Evolutionary conservation across 2,113 vertebrate species (phyloP).

Genomic region (Pseudorhombus dupliciocellatus): DNA sequence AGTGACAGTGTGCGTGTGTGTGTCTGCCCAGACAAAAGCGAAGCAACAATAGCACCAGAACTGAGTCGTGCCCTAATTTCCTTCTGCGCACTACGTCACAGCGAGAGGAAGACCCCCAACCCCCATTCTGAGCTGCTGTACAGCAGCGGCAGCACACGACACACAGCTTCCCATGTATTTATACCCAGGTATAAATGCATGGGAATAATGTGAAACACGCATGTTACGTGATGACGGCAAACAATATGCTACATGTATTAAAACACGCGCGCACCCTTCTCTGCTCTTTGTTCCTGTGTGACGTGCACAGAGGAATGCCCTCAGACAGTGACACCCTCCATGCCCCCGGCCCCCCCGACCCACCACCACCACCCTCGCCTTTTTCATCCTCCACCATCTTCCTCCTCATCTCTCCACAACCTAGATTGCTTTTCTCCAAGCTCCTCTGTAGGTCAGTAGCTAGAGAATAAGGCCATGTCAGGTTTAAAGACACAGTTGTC

Average conservation of each 20-base stretch:
- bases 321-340: slow-evolving; percentile 22
- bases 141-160: slow-evolving; percentile 24
- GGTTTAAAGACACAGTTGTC: slow-evolving; percentile 49
- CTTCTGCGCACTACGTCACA: slow-evolving; percentile 54
- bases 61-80: slow-evolving; percentile 69
- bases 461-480: slow-evolving; percentile 53
- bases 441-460: slow-evolving; percentile 11
- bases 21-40: slow-evolving; percentile 31
- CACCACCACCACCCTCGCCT: neutral
- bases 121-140: slow-evolving; percentile 51
- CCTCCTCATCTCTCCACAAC: slow-evolving; percentile 7
- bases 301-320: slow-evolving; percentile 52
- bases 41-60: slow-evolving; percentile 58
- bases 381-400: slow-evolving; percentile 1
- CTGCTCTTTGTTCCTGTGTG: slow-evolving; percentile 29
- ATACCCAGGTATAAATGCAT: neutral
- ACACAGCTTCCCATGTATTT: neutral
- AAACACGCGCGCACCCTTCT: slow-evolving; percentile 3
- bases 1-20: slow-evolving; percentile 8
- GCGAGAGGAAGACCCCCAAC: slow-evolving; percentile 61
- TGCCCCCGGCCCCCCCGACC: neutral
- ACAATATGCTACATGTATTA: neutral
- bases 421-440: slow-evolving; percentile 9
- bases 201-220: slow-evolving; percentile 2
- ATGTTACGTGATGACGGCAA: slow-evolving; percentile 2